Evolutionary conservation across 2,113 vertebrate species (phyloP).

Genomic region (Xiphophorus couchianus): DNA sequence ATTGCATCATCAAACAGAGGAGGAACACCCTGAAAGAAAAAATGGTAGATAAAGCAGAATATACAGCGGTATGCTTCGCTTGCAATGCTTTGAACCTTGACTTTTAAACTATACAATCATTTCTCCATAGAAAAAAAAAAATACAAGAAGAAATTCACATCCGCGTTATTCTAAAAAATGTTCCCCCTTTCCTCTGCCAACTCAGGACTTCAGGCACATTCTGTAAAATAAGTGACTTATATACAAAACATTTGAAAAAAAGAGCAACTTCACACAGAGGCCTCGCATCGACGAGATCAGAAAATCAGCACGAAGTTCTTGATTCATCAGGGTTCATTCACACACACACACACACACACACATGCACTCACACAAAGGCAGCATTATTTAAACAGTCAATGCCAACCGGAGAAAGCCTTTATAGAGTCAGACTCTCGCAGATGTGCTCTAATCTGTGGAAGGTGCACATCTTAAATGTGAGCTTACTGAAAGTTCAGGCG

Average conservation of each 20-base stretch:
- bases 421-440: constrained; percentile 40
- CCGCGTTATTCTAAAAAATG: constrained; percentile 34
- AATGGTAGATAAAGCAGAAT: constrained; percentile 20
- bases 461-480: constrained; percentile 65
- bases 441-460: constrained; percentile 51
- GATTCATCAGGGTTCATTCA: constrained; percentile 33
- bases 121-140: constrained; percentile 29
- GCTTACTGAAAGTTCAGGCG: constrained; percentile 60
- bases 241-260: constrained; percentile 37
- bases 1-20: constrained; percentile 7
- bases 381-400: constrained; percentile 28
- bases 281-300: constrained; percentile 30
- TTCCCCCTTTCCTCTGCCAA: constrained; percentile 12
- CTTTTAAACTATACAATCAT: constrained; percentile 39
- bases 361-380: constrained; percentile 12
- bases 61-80: constrained; percentile 19
- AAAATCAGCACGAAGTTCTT: constrained; percentile 46
- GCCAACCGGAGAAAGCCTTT: constrained; percentile 29
- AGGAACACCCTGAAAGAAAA: constrained; percentile 6
- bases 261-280: constrained; percentile 8
- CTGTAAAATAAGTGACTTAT: constrained; percentile 36
- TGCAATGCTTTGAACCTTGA: constrained; percentile 20
- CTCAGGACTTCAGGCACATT: constrained; percentile 15
- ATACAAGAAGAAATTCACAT: constrained; percentile 58
- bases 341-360: constrained; percentile 1